Evolutionary conservation across 2,797 vertebrate species (phyloP).

Genomic region (Aphelocoma californica): DNA sequence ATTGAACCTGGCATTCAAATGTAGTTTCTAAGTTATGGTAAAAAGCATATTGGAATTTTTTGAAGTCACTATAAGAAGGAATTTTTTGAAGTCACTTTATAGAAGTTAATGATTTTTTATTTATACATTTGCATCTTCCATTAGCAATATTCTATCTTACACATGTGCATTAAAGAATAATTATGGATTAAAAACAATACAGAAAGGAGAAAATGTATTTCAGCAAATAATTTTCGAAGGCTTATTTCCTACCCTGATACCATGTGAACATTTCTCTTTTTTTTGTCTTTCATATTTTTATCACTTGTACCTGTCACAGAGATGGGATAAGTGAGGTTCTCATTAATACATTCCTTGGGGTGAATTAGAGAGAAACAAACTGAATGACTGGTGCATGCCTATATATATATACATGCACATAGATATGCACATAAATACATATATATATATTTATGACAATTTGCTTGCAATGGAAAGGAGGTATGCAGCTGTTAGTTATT

Average conservation of each 20-base stretch:
- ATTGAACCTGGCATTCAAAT: slow-evolving; percentile 35
- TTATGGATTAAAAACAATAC: neutral
- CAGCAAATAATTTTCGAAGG: neutral
- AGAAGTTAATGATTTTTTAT: neutral
- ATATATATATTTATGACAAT: neutral
- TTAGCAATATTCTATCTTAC: neutral
- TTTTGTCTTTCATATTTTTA: neutral
- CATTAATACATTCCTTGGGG: neutral
- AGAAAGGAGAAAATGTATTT: neutral
- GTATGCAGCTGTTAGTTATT: neutral
- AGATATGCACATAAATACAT: no score
- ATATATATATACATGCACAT: no score
- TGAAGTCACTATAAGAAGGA: slow-evolving; percentile 19
- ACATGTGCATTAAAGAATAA: neutral
- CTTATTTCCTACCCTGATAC: neutral
- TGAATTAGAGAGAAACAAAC: neutral
- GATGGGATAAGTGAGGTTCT: neutral
- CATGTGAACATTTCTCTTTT: neutral
- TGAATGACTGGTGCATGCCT: neutral
- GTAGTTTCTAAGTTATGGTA: slow-evolving; percentile 44
- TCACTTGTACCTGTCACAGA: neutral
- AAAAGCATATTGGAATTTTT: slow-evolving; percentile 5
- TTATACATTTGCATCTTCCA: neutral
- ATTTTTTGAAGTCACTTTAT: neutral
- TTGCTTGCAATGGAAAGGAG: neutral